Percentiles rank a stretch among this genome's conserved stretches.
phyloP scores from a whole-genome alignment of 2,797 vertebrate species.

The Melanotaenia trifasciata region DNA sequence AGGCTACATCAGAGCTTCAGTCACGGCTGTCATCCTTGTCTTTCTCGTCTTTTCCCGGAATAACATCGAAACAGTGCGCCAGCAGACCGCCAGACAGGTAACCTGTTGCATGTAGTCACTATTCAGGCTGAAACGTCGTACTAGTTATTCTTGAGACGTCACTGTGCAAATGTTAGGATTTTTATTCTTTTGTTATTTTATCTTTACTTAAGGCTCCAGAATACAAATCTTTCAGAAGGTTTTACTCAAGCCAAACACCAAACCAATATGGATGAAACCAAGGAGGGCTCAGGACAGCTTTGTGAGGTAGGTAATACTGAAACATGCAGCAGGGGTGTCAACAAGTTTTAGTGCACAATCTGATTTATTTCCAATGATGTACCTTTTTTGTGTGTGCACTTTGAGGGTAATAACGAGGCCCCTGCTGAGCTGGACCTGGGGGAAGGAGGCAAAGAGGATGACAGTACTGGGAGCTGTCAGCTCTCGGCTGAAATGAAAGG shows the following conservation, averaged over 20 bases:
- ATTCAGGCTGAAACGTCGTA: neutral
- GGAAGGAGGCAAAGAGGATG: constrained; percentile 88
- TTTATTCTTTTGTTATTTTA: neutral
- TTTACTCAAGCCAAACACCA: constrained; percentile 42
- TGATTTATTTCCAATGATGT: constrained; percentile 30
- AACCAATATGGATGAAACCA: constrained; percentile 70
- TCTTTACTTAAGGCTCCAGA: constrained; percentile 78
- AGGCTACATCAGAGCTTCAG: constrained; percentile 81
- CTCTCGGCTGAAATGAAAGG: constrained; percentile 82
- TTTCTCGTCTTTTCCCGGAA: constrained; percentile 84
- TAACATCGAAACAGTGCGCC: constrained; percentile 80
- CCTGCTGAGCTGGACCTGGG: constrained; percentile 65
- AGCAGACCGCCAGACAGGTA: constrained; percentile 79
- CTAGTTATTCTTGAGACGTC: neutral
- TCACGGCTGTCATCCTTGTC: constrained; percentile 86
- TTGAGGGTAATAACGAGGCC: constrained; percentile 79
- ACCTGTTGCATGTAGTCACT: constrained; percentile 53
- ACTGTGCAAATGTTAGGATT: neutral
- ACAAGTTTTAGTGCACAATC: constrained; percentile 1
- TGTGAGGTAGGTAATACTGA: constrained; percentile 59
- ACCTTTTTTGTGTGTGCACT: constrained; percentile 57
- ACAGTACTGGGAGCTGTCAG: constrained; percentile 85
- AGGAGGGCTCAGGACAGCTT: constrained; percentile 46
- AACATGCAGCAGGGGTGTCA: constrained; percentile 6
- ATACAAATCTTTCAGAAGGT: constrained; percentile 79